Conservation (phyloP, 2,888 invertebrate genomes). For the Lasioglossum zephyrum region DNA sequence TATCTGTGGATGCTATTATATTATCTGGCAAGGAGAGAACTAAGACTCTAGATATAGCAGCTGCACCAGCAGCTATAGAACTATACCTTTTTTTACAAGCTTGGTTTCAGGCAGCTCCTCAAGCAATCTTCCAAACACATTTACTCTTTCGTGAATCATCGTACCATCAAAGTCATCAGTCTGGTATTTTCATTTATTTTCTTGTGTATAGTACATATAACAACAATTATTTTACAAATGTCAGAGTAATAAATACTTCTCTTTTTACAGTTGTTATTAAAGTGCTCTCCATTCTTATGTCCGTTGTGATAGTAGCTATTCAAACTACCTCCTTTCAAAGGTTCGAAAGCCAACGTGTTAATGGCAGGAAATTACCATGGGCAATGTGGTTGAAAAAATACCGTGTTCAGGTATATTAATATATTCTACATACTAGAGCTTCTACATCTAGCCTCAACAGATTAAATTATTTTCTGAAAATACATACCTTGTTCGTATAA, state of each 20-base stretch:
- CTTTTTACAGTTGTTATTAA: conserved; percentile 88
- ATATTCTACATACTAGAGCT: neutral
- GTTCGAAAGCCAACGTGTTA: conserved; percentile 91
- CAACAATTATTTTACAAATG: conserved; percentile 16
- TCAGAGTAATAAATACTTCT: conserved; percentile 14
- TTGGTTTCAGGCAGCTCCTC: conserved; percentile 91
- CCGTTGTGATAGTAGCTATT: conserved; percentile 89
- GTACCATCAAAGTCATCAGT: conserved; percentile 86
- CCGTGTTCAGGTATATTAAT: conserved; percentile 72
- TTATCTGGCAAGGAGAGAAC: conserved; percentile 87
- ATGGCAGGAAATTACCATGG: conserved; percentile 91
- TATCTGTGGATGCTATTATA: conserved; percentile 90
- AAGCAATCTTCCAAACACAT: conserved; percentile 88
- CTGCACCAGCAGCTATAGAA: conserved; percentile 89
- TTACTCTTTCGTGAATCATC: conserved; percentile 87
- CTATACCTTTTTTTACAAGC: conserved; percentile 92
- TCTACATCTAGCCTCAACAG: neutral
- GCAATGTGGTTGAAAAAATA: conserved; percentile 84
- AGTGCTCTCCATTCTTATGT: conserved; percentile 88
- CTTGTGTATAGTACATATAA: neutral
- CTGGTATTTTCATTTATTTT: conserved; percentile 85
- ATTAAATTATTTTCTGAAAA: conserved; percentile 10
- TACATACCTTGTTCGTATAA: conserved; percentile 21
- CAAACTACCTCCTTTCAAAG: conserved; percentile 90
- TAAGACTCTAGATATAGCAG: conserved; percentile 87